Base-by-base conservation (phyloP, 2,888 invertebrate genomes). In the Eupsilia transversa region DNA sequence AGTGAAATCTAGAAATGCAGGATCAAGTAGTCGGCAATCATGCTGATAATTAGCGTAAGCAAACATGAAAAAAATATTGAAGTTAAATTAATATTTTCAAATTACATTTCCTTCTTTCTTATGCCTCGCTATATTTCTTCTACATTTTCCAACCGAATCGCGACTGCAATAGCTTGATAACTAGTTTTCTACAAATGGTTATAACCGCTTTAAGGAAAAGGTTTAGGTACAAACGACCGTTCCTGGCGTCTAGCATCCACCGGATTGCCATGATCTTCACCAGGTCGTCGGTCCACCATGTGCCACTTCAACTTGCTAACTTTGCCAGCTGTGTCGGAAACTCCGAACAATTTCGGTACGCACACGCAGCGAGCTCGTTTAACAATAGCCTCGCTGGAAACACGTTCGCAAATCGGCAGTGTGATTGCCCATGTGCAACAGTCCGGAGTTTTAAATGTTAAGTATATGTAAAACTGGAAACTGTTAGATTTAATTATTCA, bases 111-210 rank as follows among this genome's bases (percentile, higher is more conserved):
- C 6, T 38, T 27, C 20, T 54, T 38, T 3, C 14, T 52, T 20
- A n/a, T 12, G 0, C 6, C 27, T 23, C 23, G 35, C 9, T 49
- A 23, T 54, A 17, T 49, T 66, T 68, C n/a, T 67, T 57, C 23
- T 56, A 71, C 38, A 33, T 67, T 59, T 60, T 46, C 49, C 9
- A 30, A 38, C 46, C 52, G 66, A 61, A 69, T 61, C 14, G 46
- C 65, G 41, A 33, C 17, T 52, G 41, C 56, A 46, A 61, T 68
- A 68, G n/a, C 57, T 59, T 35, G 56, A 57, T 63, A 30, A 10
- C 41, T 49, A 35, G 35, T 23, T 35, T 59, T 46, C 57, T 64
- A 52, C 14, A 67, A 70, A 46, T 49, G 14, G 1, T 72, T 65
- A 78, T 54, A 23, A n/a, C 27, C 3, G 68, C 27, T 64, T 1